Evolutionary conservation across 2,113 vertebrate species (phyloP).

Genomic region (Microtus oregoni): DNA sequence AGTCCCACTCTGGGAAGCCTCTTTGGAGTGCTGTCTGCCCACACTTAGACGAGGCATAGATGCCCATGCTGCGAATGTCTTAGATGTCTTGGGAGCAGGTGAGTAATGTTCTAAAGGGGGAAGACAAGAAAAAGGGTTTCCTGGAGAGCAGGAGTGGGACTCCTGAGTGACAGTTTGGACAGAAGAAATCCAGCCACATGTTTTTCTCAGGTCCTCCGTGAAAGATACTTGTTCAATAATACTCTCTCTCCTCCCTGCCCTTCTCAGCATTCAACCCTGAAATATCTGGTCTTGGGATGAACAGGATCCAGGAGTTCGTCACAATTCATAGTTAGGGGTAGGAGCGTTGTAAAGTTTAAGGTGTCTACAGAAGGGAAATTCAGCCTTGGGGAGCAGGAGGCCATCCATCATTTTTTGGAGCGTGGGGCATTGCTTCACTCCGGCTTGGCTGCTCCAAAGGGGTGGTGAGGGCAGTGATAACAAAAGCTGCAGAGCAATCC

Average conservation of each 20-base stretch:
- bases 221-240: neutral
- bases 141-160: neutral
- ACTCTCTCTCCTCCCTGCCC: neutral
- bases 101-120: neutral
- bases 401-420: neutral
- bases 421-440: neutral
- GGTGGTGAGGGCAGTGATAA: neutral
- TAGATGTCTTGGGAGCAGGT: neutral
- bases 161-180: neutral
- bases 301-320: neutral
- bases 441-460: neutral
- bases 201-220: neutral
- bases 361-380: neutral
- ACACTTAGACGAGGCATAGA: neutral
- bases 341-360: neutral
- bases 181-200: neutral
- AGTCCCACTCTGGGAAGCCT: neutral
- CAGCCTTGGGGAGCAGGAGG: neutral
- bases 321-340: neutral
- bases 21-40: neutral
- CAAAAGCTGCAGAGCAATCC: neutral
- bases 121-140: neutral
- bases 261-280: neutral
- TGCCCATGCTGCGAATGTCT: neutral
- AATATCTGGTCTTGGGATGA: neutral